Evolutionary conservation across 2,113 vertebrate species (phyloP).

Genomic region (Psittacus erithacus): DNA sequence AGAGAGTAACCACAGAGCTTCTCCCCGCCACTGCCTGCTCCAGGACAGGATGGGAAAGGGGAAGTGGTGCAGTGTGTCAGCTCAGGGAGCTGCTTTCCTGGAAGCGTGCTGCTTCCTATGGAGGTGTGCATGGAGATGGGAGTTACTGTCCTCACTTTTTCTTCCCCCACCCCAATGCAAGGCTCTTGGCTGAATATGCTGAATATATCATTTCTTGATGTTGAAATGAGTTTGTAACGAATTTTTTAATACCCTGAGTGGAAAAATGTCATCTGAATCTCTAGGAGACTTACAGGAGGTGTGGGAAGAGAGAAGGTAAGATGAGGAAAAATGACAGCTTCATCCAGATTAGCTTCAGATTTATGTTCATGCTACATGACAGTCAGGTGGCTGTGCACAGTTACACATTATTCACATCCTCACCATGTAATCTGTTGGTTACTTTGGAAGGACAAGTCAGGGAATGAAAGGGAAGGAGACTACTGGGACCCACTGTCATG

Average conservation of each 20-base stretch:
- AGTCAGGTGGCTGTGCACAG: slow-evolving; percentile 2
- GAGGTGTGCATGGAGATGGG: neutral
- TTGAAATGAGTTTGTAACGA: neutral
- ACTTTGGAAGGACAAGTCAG: neutral
- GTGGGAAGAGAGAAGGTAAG: neutral
- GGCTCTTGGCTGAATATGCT: neutral
- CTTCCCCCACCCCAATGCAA: neutral
- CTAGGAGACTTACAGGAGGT: neutral
- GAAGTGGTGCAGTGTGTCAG: neutral
- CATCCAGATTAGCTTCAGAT: neutral
- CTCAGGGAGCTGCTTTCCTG: neutral
- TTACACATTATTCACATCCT: neutral
- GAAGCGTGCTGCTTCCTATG: neutral
- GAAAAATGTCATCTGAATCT: neutral
- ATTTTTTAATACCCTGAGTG: neutral
- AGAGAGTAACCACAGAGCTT: neutral
- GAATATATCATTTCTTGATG: neutral
- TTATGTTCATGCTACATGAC: neutral
- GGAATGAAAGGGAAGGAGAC: neutral
- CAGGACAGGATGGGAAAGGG: neutral
- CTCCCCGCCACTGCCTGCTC: neutral
- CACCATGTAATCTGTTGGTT: neutral
- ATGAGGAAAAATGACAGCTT: neutral
- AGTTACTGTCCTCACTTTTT: neutral
- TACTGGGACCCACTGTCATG: neutral